Evolutionary conservation across 2,888 invertebrate genomes (phyloP).

Genomic region (Tethea ocularis): DNA sequence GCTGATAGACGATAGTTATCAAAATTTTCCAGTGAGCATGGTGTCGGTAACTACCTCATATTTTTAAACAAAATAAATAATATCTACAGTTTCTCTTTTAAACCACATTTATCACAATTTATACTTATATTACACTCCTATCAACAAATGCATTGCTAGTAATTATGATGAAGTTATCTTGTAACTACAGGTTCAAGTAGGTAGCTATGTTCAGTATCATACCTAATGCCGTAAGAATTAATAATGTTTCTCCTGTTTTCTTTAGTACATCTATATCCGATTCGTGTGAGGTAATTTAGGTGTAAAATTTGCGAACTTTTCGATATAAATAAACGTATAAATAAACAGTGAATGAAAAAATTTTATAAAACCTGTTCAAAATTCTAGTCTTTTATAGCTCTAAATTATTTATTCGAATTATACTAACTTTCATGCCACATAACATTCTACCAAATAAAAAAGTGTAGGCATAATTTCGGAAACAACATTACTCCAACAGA

Average conservation of each 20-base stretch:
- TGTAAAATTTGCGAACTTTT: no score
- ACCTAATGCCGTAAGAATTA: no score
- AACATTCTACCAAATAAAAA: neutral
- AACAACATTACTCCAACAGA: conserved; percentile 27
- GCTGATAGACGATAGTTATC: no score
- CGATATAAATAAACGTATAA: no score
- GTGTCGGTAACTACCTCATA: no score
- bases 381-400: neutral
- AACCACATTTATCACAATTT: conserved; percentile 22
- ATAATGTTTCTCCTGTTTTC: no score
- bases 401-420: neutral
- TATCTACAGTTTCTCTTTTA: conserved; percentile 46
- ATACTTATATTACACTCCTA: conserved; percentile 7
- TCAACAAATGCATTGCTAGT: conserved; percentile 18
- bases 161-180: neutral
- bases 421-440: neutral
- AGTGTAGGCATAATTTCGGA: neutral
- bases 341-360: neutral
- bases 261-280: no score
- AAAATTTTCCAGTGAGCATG: no score
- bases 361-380: neutral
- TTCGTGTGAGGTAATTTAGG: no score
- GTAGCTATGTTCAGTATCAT: no score
- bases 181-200: no score
- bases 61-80: conserved; percentile 55